Base-by-base conservation (phyloP, 2,797 vertebrate species). In the Lagodon rhomboides region DNA sequence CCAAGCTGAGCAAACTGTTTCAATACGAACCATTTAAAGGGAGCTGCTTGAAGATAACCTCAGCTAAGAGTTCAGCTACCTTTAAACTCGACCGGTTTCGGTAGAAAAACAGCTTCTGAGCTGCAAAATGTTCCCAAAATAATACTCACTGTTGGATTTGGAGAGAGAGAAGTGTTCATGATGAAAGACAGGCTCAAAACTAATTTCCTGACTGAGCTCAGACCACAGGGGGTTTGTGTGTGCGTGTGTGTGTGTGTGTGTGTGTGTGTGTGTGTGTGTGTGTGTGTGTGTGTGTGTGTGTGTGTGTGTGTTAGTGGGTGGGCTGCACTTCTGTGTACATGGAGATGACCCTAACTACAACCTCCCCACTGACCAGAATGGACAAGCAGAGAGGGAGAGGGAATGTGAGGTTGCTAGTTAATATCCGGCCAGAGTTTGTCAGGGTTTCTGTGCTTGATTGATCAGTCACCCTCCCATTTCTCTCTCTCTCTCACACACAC, bases 281-380 rank as follows among this genome's bases (percentile, higher is more conserved):
- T 61, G 17, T 56, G 56, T 54, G 58, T 61, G 51, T 25, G 30
- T 50, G 53, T 55, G 47, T 55, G 47, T 60, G 61, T 73, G 59
- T 55, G 61, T 73, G 54, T 70, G 73, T 63, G 73, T 80, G 80
- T 62, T 13, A 12, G 81, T 77, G 87, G 74, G 90, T 79, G 85
- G 85, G 89, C 83, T 77, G 46, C 67, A 60, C 49, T 59, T 47
- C 71, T 91, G 91, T 92, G 86, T 92, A 85, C 91, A 93, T 92
- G 87, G 90, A 88, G 91, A 93, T 74, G 92, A 92, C 92, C 93
- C 87, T 85, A 83, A 83, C 87, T 30, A 93, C 91, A 68, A 85
- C 80, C 89, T 80, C 82, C 11, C 34, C 23, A 68, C 49, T 76
- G 71, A 78, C 60, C 43, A 75, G n/a, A 63, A 27, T n/a, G 68